Evolutionary conservation across 2,888 invertebrate species (phyloP), one percentile per base, ranked within the genome.

Genomic region (Hypomecis atomaria): DNA sequence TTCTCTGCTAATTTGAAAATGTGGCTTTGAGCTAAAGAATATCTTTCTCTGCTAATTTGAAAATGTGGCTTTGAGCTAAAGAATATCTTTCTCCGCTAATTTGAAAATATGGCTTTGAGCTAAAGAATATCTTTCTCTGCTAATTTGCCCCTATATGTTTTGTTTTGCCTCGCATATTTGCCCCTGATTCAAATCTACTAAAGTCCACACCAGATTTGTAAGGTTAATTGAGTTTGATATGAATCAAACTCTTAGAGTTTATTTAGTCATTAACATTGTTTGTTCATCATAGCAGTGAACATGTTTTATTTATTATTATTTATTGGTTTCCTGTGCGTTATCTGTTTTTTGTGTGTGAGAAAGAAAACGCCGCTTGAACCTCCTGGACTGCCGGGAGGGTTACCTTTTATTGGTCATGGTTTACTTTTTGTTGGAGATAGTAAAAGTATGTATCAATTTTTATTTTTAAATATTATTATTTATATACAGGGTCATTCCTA

Each of bases 401-500:
- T 57, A 5, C 57, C 57, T 40, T 47, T 57, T 47, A 23, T 57
- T 5, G 57, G 57, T 4, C 57, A 57, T 37, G 47, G 57, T 2
- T 40, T 47, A 11, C 36, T 47, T 23, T 47, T 57, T n/a, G n/a
- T 57, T 23, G 47, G 57, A 0, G 40, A 57, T 40, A 57, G 57
- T n/a, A 48, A 48, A 5, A 47, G 57, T 57, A 40, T 48, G 57
- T 57, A 57, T 9, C 5, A 9, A 43, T 10, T n/a, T n/a, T n/a
- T n/a, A n/a, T n/a, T n/a, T n/a, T n/a, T n/a, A n/a, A n/a, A n/a
- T n/a, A n/a, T n/a, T n/a, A n/a, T n/a, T n/a, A n/a, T n/a, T n/a
- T n/a, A n/a, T n/a, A n/a, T n/a, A n/a, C n/a, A n/a, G n/a, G n/a
- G n/a, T n/a, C n/a, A n/a, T n/a, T n/a, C n/a, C n/a, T n/a, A n/a